phyloP scores from a whole-genome alignment of 2,113 vertebrate genomes.

The Tympanuchus pallidicinctus region DNA sequence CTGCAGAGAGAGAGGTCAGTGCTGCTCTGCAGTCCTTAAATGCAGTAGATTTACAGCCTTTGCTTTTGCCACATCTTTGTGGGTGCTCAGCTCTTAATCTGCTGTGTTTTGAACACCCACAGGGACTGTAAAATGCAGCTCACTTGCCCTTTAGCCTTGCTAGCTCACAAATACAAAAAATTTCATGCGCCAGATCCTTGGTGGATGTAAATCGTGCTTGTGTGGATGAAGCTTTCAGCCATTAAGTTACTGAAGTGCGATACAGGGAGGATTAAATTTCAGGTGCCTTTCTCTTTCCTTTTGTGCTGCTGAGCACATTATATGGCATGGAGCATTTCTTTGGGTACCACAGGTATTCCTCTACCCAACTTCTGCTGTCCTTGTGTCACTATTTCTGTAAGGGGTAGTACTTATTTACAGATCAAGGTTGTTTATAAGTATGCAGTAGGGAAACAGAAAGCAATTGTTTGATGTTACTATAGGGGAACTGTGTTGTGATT shows the following conservation, averaged over 20 bases:
- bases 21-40: accelerated
- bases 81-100: background rate
- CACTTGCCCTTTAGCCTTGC: slow-evolving; percentile 2
- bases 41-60: accelerated
- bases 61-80: background rate
- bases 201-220: background rate
- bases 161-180: background rate
- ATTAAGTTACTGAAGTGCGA: background rate
- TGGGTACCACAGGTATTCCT: too few species aligned
- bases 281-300: background rate
- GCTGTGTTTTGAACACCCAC: background rate
- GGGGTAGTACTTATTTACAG: slow-evolving; percentile 22
- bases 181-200: background rate
- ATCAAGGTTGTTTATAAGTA: background rate
- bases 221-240: background rate
- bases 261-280: background rate
- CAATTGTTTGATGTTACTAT: slow-evolving; percentile 23
- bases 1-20: background rate
- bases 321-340: background rate
- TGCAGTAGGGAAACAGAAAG: slow-evolving; percentile 26
- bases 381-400: background rate
- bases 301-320: background rate
- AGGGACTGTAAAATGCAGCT: background rate
- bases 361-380: background rate
- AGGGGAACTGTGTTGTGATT: background rate